Conservation (phyloP, 2,888 invertebrate genomes). For the Drosophila buzzatii region DNA sequence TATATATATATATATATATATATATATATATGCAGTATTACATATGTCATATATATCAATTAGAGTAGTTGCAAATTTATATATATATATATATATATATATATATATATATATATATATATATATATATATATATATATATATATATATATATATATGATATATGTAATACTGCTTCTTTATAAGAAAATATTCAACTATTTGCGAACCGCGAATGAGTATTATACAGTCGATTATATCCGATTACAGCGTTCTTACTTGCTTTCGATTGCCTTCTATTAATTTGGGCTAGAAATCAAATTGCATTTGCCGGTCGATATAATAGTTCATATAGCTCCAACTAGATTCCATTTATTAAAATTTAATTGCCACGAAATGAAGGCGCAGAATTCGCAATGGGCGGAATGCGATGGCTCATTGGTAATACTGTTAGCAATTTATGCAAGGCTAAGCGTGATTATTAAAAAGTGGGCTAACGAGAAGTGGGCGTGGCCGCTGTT, state of each 20-base stretch:
- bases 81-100: too few species aligned
- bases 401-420: conserved; percentile 11
- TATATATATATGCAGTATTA: too few species aligned
- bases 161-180: too few species aligned
- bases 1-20: too few species aligned
- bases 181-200: neutral
- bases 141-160: too few species aligned
- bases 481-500: conserved; percentile 11
- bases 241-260: neutral
- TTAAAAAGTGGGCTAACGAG: conserved; percentile 18
- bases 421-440: neutral
- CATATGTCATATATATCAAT: too few species aligned
- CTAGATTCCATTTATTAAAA: conserved; percentile 1
- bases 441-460: conserved; percentile 10
- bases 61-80: too few species aligned
- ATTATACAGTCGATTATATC: neutral
- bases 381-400: neutral
- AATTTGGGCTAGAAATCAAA: neutral
- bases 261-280: neutral
- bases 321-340: neutral
- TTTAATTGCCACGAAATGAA: conserved; percentile 7
- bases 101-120: too few species aligned
- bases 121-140: too few species aligned
- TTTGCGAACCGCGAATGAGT: neutral
- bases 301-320: neutral